A percentile compares a stretch with the other conserved stretches of the same genome.
Evolutionary conservation across 1,140 invertebrate species (phyloP).

Genomic region (Trichonephila clavipes): DNA sequence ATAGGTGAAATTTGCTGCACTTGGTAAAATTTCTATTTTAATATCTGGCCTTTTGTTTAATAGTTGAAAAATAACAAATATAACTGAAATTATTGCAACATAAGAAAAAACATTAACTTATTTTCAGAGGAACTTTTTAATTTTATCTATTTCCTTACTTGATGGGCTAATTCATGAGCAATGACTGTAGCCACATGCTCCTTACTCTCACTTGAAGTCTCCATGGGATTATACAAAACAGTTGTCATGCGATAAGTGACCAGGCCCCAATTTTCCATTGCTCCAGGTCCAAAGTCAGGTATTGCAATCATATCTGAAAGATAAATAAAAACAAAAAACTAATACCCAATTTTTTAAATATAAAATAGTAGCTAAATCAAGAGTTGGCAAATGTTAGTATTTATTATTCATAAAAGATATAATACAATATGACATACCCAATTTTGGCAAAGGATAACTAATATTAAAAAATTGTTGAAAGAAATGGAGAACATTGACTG

Average conservation of each 20-base stretch:
- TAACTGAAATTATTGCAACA: too few relatives aligned
- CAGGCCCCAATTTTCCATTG: constrained; percentile 98
- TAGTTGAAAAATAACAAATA: too few relatives aligned
- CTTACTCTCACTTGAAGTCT: constrained; percentile 87
- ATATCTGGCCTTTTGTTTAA: too few relatives aligned
- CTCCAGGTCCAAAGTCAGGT: constrained; percentile 96
- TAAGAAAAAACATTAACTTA: too few relatives aligned
- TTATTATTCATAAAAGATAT: too few relatives aligned
- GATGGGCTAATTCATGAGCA: constrained; percentile 88
- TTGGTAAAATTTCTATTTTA: too few relatives aligned
- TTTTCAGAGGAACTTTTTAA: too few relatives aligned
- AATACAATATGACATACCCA: constrained; percentile 70
- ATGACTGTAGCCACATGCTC: constrained; percentile 90
- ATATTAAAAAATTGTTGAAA: constrained; percentile 93
- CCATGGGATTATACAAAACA: constrained; percentile 86
- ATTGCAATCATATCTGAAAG: constrained; percentile 93
- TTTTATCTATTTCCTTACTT: constrained; percentile 15
- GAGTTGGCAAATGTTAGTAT: too few relatives aligned
- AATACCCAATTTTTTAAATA: neutral
- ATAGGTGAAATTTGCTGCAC: too few relatives aligned
- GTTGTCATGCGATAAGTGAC: constrained; percentile 88
- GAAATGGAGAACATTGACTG: constrained; percentile 89
- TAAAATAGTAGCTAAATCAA: too few relatives aligned
- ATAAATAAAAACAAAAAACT: neutral
- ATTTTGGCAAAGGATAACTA: constrained; percentile 90